Evolutionary conservation across 1,140 invertebrate species (phyloP).

Genomic region (Bicyclus anynana): DNA sequence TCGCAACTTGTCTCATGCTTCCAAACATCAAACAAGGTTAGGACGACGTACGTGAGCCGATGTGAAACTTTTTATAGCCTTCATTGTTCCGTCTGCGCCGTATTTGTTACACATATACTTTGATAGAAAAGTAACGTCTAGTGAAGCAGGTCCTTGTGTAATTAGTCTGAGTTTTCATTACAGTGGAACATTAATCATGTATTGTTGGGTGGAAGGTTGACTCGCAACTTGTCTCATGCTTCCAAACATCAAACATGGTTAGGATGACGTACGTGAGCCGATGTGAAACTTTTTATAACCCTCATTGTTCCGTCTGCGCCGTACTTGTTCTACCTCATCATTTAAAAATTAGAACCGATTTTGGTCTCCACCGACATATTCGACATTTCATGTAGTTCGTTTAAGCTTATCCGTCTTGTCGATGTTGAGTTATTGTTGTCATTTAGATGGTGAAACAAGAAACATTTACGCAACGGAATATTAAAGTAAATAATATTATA

Average conservation of each 20-base stretch:
- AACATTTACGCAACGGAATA: neutral
- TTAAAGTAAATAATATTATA: neutral
- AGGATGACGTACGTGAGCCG: constrained; percentile 7
- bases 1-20: constrained; percentile 11
- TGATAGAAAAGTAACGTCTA: too few relatives aligned
- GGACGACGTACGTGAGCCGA: constrained; percentile 8
- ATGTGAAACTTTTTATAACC: constrained; percentile 14
- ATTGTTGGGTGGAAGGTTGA: constrained; percentile 41
- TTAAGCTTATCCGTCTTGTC: constrained; percentile 4
- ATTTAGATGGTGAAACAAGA: neutral
- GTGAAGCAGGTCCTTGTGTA: too few relatives aligned
- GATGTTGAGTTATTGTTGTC: neutral
- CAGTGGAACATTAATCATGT: constrained; percentile 59
- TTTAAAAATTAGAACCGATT: constrained; percentile 19
- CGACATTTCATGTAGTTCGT: constrained; percentile 19
- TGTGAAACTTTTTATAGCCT: too few relatives aligned
- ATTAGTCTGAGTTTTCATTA: too few relatives aligned
- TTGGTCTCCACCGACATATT: constrained; percentile 15
- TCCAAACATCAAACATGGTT: constrained; percentile 9
- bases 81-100: too few relatives aligned
- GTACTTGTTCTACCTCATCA: constrained; percentile 19
- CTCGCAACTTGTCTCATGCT: constrained; percentile 14
- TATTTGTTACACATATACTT: too few relatives aligned
- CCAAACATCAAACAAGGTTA: constrained; percentile 10
- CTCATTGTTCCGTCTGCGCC: constrained; percentile 19